Base-by-base conservation (phyloP, 2,113 vertebrate genomes). In the Hypanus sabinus region DNA sequence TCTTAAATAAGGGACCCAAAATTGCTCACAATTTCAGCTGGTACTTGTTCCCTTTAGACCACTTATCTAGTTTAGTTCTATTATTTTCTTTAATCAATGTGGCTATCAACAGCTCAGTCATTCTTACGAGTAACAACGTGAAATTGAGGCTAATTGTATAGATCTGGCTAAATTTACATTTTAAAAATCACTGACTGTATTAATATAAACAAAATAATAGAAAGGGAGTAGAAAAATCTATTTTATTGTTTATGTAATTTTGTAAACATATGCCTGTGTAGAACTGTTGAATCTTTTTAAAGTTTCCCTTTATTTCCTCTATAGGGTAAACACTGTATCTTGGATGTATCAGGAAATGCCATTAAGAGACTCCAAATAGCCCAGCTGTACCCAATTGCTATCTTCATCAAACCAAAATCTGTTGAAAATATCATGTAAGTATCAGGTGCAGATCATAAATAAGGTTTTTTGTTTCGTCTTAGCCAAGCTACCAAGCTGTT, bases 401-500 rank as follows among this genome's bases (percentile, higher is more conserved):
- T 99, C 95, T 99, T 99, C 97, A 98, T 99, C 97, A 99, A 99
- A 95, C 99, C 99, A 94, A 98, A 98, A 96, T 97, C 99, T 16
- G 97, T 99, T 96, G 98, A 99, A 96, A 99, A 99, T 96, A 99
- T 99, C 96, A 98, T 98, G 99, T 99, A 95, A 98, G 98, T 98
- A 8, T 27, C 36, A 68, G 27, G 18, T 92, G 22, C 33, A 55
- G 68, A 24, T 18, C 38, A 20, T 46, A 73, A 73, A 22, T 27
- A 92, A 20, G 0, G 62, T 92, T 38, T 71, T 36, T 33, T 22
- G 9, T 22, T 24, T 92, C 71, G 2, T 14, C 60, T 57, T 27
- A 12, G 22, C 11, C 68, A 11, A 8, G 46, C 81, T 85, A 14
- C 12, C 22, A 46, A 46, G 46, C 46, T 46, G n/a, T n/a, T n/a